These are phyloP conservation scores for Rotaria magnacalcarata DNA, from an alignment of 2,888 invertebrate genomes.

Conservation along the genomic window DNA sequence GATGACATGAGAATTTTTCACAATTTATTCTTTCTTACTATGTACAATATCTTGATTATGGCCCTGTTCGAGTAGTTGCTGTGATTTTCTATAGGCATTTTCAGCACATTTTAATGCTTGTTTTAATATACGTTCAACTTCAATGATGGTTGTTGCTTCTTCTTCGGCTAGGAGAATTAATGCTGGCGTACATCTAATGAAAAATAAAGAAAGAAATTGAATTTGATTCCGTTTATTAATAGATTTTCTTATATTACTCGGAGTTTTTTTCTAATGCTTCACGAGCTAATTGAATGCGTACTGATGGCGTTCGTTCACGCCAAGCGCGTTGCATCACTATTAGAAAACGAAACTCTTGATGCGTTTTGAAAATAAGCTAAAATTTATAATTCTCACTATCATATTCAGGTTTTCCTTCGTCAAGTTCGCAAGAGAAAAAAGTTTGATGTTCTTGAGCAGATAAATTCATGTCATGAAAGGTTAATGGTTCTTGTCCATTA, in stretches of 20 bases:
- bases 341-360: background rate
- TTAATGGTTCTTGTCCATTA: slow-evolving; percentile 85
- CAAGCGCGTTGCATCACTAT: slow-evolving; percentile 84
- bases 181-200: slow-evolving; percentile 76
- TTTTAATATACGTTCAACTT: slow-evolving; percentile 74
- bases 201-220: background rate
- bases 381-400: slow-evolving; percentile 62
- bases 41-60: slow-evolving; percentile 72
- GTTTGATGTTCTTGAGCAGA: slow-evolving; percentile 97
- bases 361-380: too few relatives aligned
- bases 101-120: slow-evolving; percentile 80
- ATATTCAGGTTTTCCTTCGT: slow-evolving; percentile 78
- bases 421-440: slow-evolving; percentile 84
- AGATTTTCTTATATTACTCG: slow-evolving; percentile 62
- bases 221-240: background rate
- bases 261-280: slow-evolving; percentile 78
- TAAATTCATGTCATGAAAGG: slow-evolving; percentile 97
- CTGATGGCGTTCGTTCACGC: slow-evolving; percentile 85
- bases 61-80: slow-evolving; percentile 72
- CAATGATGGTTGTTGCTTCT: slow-evolving; percentile 83
- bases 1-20: background rate
- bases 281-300: slow-evolving; percentile 80
- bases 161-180: slow-evolving; percentile 91
- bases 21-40: slow-evolving; percentile 55
- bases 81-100: slow-evolving; percentile 73